Evolutionary conservation across 1,140 invertebrate species (phyloP).

Genomic region (Vollenhovia emeryi): DNA sequence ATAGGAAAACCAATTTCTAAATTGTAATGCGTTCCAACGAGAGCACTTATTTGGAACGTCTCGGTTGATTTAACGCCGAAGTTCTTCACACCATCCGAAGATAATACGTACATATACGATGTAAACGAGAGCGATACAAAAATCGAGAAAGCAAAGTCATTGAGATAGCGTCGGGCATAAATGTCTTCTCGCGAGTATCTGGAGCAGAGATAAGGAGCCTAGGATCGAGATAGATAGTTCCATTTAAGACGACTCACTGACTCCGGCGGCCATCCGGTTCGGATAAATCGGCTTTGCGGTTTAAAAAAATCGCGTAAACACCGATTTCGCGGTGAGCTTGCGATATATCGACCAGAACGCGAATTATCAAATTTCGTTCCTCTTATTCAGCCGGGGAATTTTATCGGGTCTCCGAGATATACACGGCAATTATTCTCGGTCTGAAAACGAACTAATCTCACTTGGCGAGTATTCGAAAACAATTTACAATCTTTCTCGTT

Average conservation of each 20-base stretch:
- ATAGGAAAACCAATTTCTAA: neutral
- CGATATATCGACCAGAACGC: neutral
- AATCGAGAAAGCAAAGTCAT: constrained; percentile 54
- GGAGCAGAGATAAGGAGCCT: constrained; percentile 45
- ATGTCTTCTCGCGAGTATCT: constrained; percentile 59
- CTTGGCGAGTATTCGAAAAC: constrained; percentile 18
- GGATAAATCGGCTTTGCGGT: constrained; percentile 1
- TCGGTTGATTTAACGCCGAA: constrained; percentile 33
- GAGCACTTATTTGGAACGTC: constrained; percentile 45
- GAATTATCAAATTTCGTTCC: constrained; percentile 25
- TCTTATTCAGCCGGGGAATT: constrained; percentile 3
- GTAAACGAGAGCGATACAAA: constrained; percentile 46
- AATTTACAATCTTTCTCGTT: neutral
- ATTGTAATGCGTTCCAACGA: neutral
- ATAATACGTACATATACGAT: constrained; percentile 27
- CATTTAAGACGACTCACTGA: constrained; percentile 16
- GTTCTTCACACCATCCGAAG: constrained; percentile 42
- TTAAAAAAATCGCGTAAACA: constrained; percentile 25
- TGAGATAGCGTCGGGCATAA: constrained; percentile 49
- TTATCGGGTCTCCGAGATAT: constrained; percentile 8
- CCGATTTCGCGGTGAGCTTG: neutral
- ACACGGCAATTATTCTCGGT: constrained; percentile 5
- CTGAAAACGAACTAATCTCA: constrained; percentile 1
- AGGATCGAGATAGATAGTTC: constrained; percentile 10
- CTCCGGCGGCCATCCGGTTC: neutral